Percentiles rank a stretch among this genome's conserved stretches.
These are phyloP conservation scores for Coracias cyanogaster DNA, from an alignment of 2,797 vertebrate genomes.

Conservation along the genomic window DNA sequence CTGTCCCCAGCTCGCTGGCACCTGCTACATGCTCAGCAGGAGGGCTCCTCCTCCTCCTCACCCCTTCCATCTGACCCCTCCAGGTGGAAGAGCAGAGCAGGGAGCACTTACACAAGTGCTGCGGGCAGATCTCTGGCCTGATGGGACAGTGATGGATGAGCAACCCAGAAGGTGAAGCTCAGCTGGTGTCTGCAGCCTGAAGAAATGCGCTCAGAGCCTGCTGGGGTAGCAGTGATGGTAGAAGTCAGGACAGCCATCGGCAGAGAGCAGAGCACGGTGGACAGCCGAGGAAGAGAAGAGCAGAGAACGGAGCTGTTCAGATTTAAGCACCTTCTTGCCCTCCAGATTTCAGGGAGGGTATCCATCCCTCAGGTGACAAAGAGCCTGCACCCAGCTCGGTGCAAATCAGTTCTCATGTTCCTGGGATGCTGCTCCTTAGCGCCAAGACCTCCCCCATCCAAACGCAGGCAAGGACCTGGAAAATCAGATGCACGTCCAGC, in stretches of 20 bases:
- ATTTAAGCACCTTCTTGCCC: background rate
- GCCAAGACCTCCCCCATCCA: background rate
- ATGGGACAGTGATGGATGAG: background rate
- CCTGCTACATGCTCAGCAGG: background rate
- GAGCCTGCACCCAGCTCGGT: background rate
- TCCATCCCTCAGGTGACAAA: accelerated
- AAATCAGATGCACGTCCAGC: background rate
- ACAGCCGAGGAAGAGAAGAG: background rate
- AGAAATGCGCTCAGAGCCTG: accelerated
- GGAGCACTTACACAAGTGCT: accelerated
- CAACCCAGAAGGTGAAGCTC: background rate
- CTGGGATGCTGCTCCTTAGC: background rate
- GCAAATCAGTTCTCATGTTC: accelerated
- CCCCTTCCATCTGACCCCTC: accelerated
- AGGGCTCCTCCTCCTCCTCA: background rate
- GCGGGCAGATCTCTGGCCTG: background rate
- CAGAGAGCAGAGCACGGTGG: accelerated
- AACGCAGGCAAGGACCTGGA: background rate
- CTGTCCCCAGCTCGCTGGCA: background rate
- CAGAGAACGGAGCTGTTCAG: background rate
- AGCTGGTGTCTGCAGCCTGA: background rate
- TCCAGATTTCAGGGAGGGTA: background rate
- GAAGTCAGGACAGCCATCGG: background rate
- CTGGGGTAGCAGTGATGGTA: accelerated
- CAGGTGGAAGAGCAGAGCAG: background rate